These are phyloP conservation scores for Drosophila greeni DNA, from an alignment of 2,888 invertebrate genomes.

Conservation along the genomic window DNA sequence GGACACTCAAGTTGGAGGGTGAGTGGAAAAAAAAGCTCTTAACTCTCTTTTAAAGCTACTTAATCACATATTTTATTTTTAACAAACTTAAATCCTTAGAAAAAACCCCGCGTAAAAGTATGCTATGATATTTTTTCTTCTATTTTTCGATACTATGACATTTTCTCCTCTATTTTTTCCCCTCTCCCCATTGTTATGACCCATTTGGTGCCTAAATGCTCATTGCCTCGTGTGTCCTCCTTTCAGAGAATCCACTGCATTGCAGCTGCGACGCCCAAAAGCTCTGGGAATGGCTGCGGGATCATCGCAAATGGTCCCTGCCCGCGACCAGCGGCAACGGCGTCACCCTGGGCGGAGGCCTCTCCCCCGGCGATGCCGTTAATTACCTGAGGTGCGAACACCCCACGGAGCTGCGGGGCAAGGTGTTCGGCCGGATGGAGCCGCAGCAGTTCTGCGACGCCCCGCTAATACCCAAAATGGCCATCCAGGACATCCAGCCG, in stretches of 20 bases:
- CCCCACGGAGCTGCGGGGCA: slow-evolving; percentile 88
- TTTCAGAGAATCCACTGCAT: slow-evolving; percentile 90
- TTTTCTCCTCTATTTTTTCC: accelerated
- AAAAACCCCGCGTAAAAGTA: not conserved
- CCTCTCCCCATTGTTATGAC: not conserved
- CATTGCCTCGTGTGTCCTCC: slow-evolving; percentile 14
- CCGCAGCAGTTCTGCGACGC: slow-evolving; percentile 91
- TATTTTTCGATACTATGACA: no score
- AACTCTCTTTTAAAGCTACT: not conserved
- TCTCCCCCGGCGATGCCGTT: slow-evolving; percentile 69
- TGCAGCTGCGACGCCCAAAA: slow-evolving; percentile 95
- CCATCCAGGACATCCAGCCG: slow-evolving; percentile 92
- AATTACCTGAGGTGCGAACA: slow-evolving; percentile 88
- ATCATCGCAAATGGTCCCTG: slow-evolving; percentile 85
- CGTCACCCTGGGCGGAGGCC: not conserved
- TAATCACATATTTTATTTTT: not conserved
- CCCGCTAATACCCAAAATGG: slow-evolving; percentile 89
- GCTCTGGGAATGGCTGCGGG: slow-evolving; percentile 94
- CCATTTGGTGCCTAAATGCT: slow-evolving; percentile 24
- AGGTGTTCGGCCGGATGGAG: slow-evolving; percentile 85
- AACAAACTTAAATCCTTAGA: not conserved
- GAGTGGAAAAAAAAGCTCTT: not conserved
- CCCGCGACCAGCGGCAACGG: slow-evolving; percentile 36
- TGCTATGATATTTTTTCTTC: not conserved
- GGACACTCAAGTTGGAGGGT: slow-evolving; percentile 88